Percentiles rank a stretch among this genome's conserved stretches.
phyloP scores from a whole-genome alignment of 2,888 invertebrate species.

The Caenorhabditis imperialis region DNA sequence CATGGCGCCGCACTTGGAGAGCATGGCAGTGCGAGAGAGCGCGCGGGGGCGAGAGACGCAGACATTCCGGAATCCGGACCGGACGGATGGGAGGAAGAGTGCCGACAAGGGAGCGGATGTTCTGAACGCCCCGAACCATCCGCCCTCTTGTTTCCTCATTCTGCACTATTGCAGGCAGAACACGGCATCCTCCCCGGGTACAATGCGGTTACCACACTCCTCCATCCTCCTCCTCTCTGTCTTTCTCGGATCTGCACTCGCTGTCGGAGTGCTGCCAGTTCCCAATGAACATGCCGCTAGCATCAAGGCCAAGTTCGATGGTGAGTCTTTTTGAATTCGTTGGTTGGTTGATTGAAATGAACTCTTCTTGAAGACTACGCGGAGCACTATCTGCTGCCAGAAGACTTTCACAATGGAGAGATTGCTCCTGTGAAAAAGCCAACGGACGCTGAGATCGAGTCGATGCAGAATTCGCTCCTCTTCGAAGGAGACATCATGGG shows the following conservation, averaged over 20 bases:
- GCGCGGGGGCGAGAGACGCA: constrained; percentile 15
- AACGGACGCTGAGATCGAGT: constrained; percentile 70
- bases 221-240: constrained; percentile 13
- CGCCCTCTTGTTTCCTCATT: constrained; percentile 22
- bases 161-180: constrained; percentile 38
- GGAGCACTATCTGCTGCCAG: constrained; percentile 72
- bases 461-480: constrained; percentile 74
- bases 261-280: constrained; percentile 54
- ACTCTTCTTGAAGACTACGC: constrained; percentile 66
- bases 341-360: too few species aligned
- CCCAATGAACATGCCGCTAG: constrained; percentile 59
- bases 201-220: constrained; percentile 33
- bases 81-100: constrained; percentile 29
- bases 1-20: constrained; percentile 35
- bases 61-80: constrained; percentile 30
- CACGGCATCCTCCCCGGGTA: constrained; percentile 30
- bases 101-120: constrained; percentile 32
- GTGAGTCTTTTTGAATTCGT: too few species aligned
- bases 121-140: constrained; percentile 22
- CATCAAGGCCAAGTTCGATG: constrained; percentile 66
- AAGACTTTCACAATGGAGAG: constrained; percentile 75
- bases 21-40: constrained; percentile 17
- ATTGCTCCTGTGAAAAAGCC: constrained; percentile 70
- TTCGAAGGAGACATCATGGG: constrained; percentile 83
- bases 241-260: constrained; percentile 14